A percentile compares a stretch with the other conserved stretches of the same genome.
Evolutionary conservation across 2,888 invertebrate species (phyloP).

Genomic region (Volucella zonaria): DNA sequence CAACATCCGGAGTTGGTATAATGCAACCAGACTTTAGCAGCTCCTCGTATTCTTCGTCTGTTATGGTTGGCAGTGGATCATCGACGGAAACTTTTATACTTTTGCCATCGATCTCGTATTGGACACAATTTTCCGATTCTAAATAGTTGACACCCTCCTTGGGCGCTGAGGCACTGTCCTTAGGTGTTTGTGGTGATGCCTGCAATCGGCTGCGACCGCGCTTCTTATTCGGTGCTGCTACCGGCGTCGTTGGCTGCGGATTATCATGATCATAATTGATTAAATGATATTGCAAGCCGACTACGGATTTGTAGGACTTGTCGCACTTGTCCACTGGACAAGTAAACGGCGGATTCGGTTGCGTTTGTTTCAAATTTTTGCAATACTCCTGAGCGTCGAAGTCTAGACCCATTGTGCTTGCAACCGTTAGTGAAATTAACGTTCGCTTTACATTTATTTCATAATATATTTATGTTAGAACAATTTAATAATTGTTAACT

Average conservation of each 20-base stretch:
- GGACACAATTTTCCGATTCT: slow-evolving; percentile 92
- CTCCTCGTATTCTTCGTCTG: slow-evolving; percentile 85
- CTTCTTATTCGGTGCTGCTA: slow-evolving; percentile 86
- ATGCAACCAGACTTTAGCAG: slow-evolving; percentile 80
- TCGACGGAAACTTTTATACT: slow-evolving; percentile 87
- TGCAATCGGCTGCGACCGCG: slow-evolving; percentile 85
- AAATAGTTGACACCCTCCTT: slow-evolving; percentile 87
- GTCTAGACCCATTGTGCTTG: slow-evolving; percentile 88
- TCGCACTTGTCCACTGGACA: slow-evolving; percentile 94
- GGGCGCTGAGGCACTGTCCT: slow-evolving; percentile 78
- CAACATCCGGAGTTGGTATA: slow-evolving; percentile 79
- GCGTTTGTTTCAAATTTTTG: slow-evolving; percentile 88
- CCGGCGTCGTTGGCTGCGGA: slow-evolving; percentile 86
- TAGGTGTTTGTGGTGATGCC: slow-evolving; percentile 80
- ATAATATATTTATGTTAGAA: slow-evolving; percentile 65
- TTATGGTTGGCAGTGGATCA: slow-evolving; percentile 87
- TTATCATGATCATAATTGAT: slow-evolving; percentile 93
- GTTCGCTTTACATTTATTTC: slow-evolving; percentile 48
- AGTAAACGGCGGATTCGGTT: slow-evolving; percentile 89
- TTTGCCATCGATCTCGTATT: slow-evolving; percentile 93
- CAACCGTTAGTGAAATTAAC: slow-evolving; percentile 26
- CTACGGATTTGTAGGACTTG: slow-evolving; percentile 92
- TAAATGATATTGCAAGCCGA: slow-evolving; percentile 93
- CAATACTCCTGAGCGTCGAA: slow-evolving; percentile 94
- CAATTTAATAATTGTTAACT: slow-evolving; percentile 41